Percentiles rank a stretch among this genome's conserved stretches.
phyloP scores from a whole-genome alignment of 2,113 vertebrate species.

The Oreotrochilus melanogaster region DNA sequence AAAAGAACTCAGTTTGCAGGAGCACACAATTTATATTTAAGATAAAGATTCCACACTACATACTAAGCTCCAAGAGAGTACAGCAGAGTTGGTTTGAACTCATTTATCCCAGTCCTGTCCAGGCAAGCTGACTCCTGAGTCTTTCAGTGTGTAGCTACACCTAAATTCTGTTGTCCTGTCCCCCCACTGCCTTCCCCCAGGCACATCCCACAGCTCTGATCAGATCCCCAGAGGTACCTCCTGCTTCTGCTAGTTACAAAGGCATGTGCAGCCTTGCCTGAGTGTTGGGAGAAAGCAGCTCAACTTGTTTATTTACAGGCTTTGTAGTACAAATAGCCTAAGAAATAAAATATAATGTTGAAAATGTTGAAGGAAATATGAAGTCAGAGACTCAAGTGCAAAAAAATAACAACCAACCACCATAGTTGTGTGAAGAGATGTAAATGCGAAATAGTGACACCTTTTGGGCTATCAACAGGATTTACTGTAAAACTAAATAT shows the following conservation, averaged over 20 bases:
- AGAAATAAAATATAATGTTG: too few relatives aligned
- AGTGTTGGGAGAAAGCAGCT: neutral
- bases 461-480: rapidly evolving
- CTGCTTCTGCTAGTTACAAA: neutral
- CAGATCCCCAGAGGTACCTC: rapidly evolving
- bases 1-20: neutral
- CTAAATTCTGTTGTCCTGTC: rapidly evolving
- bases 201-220: rapidly evolving
- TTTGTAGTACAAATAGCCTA: neutral
- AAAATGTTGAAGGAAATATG: too few relatives aligned
- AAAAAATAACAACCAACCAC: neutral
- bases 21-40: neutral
- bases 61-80: neutral
- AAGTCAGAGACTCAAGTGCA: neutral
- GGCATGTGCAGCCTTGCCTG: neutral
- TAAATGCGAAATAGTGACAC: neutral
- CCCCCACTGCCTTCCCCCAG: rapidly evolving
- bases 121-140: neutral
- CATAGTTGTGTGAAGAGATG: neutral
- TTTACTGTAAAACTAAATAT: neutral
- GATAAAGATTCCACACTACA: neutral
- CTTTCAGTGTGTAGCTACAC: neutral
- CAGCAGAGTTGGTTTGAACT: neutral
- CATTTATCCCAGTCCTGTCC: neutral
- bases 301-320: neutral